These are phyloP conservation scores for Pardalotus punctatus DNA, from an alignment of 2,113 vertebrate species.

Conservation along the genomic window DNA sequence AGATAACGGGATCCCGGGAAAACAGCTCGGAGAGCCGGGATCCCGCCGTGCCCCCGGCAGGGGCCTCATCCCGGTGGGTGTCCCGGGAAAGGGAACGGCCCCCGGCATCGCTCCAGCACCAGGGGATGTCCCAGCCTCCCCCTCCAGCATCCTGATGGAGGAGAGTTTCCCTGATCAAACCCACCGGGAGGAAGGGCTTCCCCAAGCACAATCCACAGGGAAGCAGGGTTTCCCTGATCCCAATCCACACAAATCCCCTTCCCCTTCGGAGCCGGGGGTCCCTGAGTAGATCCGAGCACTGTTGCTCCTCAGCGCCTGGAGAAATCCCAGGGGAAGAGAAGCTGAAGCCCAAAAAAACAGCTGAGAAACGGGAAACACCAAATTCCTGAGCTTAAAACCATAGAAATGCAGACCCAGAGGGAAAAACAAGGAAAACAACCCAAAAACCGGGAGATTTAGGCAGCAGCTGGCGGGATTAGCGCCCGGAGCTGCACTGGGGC, in stretches of 20 bases:
- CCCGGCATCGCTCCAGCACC: not conserved
- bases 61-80: not conserved
- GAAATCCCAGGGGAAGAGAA: not conserved
- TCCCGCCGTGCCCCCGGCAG: not conserved
- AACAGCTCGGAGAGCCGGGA: not conserved
- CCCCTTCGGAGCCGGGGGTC: not conserved
- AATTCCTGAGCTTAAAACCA: not conserved
- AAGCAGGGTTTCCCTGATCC: not conserved
- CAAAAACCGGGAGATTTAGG: not conserved
- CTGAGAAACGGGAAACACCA: not conserved
- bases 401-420: not conserved
- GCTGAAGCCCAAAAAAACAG: not conserved
- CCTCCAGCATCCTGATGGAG: accelerated
- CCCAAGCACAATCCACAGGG: not conserved
- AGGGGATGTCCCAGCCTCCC: accelerated
- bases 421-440: not conserved
- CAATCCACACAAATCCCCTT: not conserved
- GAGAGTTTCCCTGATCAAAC: not conserved
- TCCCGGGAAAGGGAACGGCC: not conserved
- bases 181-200: accelerated
- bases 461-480: constrained; percentile 36
- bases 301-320: accelerated
- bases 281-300: not conserved
- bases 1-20: not conserved
- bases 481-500: not conserved